Base-by-base conservation (phyloP, 2,113 vertebrate species). In the Zeus faber region DNA sequence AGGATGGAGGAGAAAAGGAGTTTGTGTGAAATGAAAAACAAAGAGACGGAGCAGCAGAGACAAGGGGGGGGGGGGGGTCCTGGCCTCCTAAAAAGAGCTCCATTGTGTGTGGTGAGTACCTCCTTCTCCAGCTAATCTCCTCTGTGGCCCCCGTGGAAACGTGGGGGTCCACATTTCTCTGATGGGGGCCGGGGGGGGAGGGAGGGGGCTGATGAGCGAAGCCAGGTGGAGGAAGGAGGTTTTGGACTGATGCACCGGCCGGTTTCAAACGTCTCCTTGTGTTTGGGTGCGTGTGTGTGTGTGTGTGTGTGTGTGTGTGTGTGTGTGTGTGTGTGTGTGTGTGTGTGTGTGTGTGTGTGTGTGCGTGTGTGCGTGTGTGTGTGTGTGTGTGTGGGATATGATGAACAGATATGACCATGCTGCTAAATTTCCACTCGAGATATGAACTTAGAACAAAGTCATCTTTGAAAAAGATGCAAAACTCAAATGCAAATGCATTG, bases 91-190 rank as follows among this genome's bases (percentile, higher is more conserved):
- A 82, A 88, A 87, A 77, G 45, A 60, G 72, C 63, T 64, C 70
- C 71, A 81, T 85, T 89, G 85, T 89, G 73, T 65, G 65, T 24
- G 51, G 45, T 75, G 69, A 85, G 80, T 81, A 68, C 70, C 63
- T 31, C 29, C 77, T 78, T 74, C 65, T 79, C 71, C 58, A 77
- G 79, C 74, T 84, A 82, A 81, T 79, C 80, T 81, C 60, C 58
- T 49, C 73, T 40, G 29, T 76, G 84, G 72, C 63, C 81, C n/a
- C n/a, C n/a, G n/a, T n/a, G n/a, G n/a, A n/a, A n/a, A n/a, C n/a
- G n/a, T n/a, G 83, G 68, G 80, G 87, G 83, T 72, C 86, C 29
- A 85, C 81, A 78, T 83, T 77, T 61, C 71, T 80, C 70, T 58
- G 29, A 31, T 9, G 29, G 11, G 29, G 29, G 29, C 7, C 29